Evolutionary conservation across 2,888 invertebrate species (phyloP).

Genomic region (Allolobophora icterica): DNA sequence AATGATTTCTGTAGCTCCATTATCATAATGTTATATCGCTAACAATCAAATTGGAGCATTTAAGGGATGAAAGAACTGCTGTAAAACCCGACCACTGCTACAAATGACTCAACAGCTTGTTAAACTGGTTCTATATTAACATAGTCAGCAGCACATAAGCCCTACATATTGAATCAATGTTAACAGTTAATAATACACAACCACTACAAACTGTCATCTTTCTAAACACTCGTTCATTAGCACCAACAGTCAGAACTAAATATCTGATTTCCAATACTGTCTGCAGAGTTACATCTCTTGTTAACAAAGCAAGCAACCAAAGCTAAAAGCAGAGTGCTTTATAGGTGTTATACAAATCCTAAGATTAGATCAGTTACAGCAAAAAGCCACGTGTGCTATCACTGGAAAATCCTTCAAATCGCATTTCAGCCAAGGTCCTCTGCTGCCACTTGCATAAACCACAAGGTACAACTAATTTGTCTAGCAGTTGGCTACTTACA

Average conservation of each 20-base stretch:
- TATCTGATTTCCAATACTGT: background rate
- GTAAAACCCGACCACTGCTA: background rate
- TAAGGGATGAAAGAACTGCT: no score
- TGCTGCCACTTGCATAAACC: background rate
- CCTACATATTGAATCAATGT: background rate
- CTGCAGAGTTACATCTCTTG: background rate
- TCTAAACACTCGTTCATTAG: background rate
- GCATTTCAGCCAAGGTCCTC: background rate
- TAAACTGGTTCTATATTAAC: background rate
- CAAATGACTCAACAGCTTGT: background rate
- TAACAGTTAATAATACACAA: constrained; percentile 1
- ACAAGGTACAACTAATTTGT: background rate
- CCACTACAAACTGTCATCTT: background rate
- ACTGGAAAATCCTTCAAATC: background rate
- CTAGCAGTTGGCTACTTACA: background rate
- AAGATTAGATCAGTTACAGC: background rate
- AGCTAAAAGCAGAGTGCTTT: background rate
- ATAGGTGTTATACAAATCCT: background rate
- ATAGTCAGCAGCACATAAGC: background rate
- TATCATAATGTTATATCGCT: no score
- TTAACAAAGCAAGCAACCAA: background rate
- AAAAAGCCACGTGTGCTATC: background rate
- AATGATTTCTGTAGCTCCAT: no score
- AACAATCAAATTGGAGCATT: no score
- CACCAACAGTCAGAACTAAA: background rate